Percentiles rank a stretch among this genome's conserved stretches.
Evolutionary conservation across 1,140 invertebrate genomes (phyloP).

Genomic region (Parasteatoda tepidariorum): DNA sequence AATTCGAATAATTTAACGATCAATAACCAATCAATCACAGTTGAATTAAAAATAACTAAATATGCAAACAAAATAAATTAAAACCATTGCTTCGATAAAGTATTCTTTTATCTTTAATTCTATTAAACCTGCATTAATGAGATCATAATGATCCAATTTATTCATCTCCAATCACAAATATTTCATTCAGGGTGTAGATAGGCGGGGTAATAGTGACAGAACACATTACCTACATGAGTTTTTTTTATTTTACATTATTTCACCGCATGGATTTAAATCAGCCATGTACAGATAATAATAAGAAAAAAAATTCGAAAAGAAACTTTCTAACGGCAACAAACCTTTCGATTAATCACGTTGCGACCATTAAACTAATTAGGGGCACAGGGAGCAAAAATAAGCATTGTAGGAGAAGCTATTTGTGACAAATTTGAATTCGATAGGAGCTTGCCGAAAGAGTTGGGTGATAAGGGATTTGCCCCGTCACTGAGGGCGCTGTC

Average conservation of each 20-base stretch:
- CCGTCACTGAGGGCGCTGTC: background rate
- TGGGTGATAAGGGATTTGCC: conserved; percentile 25
- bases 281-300: background rate
- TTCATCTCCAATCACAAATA: conserved; percentile 14
- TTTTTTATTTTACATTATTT: no score
- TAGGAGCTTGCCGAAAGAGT: background rate
- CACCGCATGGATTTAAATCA: no score
- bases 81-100: no score
- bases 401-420: background rate
- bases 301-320: background rate
- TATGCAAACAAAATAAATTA: no score
- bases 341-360: conserved; percentile 34
- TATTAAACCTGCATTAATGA: conserved; percentile 15
- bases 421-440: conserved; percentile 46
- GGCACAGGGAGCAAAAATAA: background rate
- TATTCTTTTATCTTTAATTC: background rate
- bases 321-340: conserved; percentile 20
- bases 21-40: no score
- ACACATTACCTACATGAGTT: background rate
- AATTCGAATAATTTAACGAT: no score
- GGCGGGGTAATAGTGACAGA: background rate
- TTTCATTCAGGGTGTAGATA: no score
- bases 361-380: conserved; percentile 46
- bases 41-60: no score
- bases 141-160: conserved; percentile 48